Conservation (phyloP, 1,140 invertebrate species). For the Drosophila lacteicornis region DNA sequence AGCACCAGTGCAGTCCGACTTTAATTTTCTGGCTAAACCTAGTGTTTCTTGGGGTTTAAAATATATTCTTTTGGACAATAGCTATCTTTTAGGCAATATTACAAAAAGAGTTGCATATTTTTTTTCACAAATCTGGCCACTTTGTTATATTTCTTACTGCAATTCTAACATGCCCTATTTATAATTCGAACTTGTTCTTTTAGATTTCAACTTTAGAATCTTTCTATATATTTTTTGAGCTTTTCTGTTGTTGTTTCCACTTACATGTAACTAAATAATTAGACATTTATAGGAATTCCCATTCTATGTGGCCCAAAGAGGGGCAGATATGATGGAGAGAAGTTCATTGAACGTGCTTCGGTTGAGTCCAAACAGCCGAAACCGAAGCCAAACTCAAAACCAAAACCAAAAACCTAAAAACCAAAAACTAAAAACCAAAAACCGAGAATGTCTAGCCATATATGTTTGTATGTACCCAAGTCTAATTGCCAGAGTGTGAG, state of each 20-base stretch:
- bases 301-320: constrained; percentile 49
- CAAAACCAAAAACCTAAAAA: constrained; percentile 40
- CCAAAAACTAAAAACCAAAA: constrained; percentile 16
- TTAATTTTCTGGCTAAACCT: too few relatives aligned
- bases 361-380: constrained; percentile 7
- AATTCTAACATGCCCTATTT: too few relatives aligned
- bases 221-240: constrained; percentile 4
- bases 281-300: constrained; percentile 52
- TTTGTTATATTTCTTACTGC: too few relatives aligned
- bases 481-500: constrained; percentile 18
- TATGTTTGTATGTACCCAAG: constrained; percentile 6
- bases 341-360: constrained; percentile 70
- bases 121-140: too few relatives aligned
- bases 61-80: too few relatives aligned
- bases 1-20: too few relatives aligned
- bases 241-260: constrained; percentile 22
- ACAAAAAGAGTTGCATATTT: too few relatives aligned
- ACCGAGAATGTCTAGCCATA: constrained; percentile 55
- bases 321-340: constrained; percentile 1
- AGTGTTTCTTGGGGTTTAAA: too few relatives aligned
- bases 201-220: too few relatives aligned
- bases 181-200: too few relatives aligned
- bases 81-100: too few relatives aligned
- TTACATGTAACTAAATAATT: constrained; percentile 56
- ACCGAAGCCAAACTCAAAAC: constrained; percentile 35